Evolutionary conservation across 92 coral and sea anemone species (phyloP).

Genomic region (Virgularia gustaviana): DNA sequence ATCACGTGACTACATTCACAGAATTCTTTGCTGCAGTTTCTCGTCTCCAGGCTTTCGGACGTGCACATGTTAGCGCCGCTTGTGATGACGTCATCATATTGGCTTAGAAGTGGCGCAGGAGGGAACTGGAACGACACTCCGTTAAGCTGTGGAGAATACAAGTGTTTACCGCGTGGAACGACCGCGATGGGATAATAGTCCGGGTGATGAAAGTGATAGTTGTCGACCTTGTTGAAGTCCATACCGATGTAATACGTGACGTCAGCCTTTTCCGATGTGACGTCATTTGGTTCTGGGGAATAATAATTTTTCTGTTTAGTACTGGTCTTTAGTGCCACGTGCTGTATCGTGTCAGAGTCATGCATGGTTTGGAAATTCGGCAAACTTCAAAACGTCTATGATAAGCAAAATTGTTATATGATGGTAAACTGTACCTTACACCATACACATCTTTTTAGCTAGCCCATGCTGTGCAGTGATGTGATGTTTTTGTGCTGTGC

Average conservation of each 20-base stretch:
- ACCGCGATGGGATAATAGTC: constrained; percentile 4
- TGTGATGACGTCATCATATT: constrained; percentile 21
- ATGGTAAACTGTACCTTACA: too few species aligned
- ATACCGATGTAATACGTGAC: constrained; percentile 19
- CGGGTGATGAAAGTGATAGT: constrained; percentile 15
- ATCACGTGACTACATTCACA: constrained; percentile 18
- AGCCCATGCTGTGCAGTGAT: too few species aligned
- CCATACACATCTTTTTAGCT: too few species aligned
- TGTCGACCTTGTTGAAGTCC: constrained; percentile 30
- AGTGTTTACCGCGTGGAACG: constrained; percentile 17
- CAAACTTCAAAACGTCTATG: too few species aligned
- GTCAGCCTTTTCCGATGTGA: constrained; percentile 16
- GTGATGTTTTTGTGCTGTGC: too few species aligned
- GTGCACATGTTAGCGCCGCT: constrained; percentile 14
- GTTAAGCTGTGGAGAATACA: constrained; percentile 20
- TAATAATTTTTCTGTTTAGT: not conserved
- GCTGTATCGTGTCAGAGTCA: too few species aligned
- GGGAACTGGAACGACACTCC: constrained; percentile 14
- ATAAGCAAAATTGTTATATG: too few species aligned
- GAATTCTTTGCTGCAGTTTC: not conserved
- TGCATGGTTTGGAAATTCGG: too few species aligned
- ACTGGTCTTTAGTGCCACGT: too few species aligned
- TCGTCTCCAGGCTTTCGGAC: constrained; percentile 5
- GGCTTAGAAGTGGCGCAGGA: constrained; percentile 10
- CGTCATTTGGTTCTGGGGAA: constrained; percentile 14